Evolutionary conservation across 2,888 invertebrate species (phyloP).

Genomic region (Acrobasis consociella): DNA sequence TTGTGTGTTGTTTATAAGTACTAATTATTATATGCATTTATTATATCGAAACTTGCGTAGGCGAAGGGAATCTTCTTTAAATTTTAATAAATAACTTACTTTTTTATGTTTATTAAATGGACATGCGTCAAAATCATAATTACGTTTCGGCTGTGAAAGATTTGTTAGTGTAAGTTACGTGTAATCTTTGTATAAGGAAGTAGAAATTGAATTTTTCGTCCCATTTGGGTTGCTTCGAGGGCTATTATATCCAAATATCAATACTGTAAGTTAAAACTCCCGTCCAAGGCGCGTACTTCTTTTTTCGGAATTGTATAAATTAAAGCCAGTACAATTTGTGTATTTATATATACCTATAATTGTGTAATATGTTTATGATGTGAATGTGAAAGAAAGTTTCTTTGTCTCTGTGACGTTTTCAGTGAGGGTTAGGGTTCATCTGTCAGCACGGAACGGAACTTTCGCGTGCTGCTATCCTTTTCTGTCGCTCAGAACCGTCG

Average conservation of each 20-base stretch:
- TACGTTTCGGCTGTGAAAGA: slow-evolving; percentile 75
- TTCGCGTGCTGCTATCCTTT: too few species aligned
- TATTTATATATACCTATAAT: slow-evolving; percentile 29
- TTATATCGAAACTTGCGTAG: not conserved
- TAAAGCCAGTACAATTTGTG: slow-evolving; percentile 47
- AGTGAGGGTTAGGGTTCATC: too few species aligned
- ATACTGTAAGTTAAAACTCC: slow-evolving; percentile 50
- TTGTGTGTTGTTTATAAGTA: not conserved
- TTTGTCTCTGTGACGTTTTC: slow-evolving; percentile 15
- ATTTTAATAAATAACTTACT: not conserved
- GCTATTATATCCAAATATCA: slow-evolving; percentile 34
- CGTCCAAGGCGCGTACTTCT: slow-evolving; percentile 63
- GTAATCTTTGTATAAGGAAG: slow-evolving; percentile 35
- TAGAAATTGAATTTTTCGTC: slow-evolving; percentile 34
- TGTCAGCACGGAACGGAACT: too few species aligned
- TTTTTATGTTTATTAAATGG: slow-evolving; percentile 34
- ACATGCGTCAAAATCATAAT: slow-evolving; percentile 60
- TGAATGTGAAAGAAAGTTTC: not conserved
- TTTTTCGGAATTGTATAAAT: slow-evolving; percentile 39
- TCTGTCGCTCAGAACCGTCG: too few species aligned
- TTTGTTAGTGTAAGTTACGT: slow-evolving; percentile 59
- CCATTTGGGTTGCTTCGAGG: slow-evolving; percentile 37
- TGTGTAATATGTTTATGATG: slow-evolving; percentile 15
- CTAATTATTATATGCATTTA: slow-evolving; percentile 6
- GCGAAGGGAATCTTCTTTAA: not conserved